These are phyloP conservation scores for Odontomachus brunneus DNA, from an alignment of 1,140 invertebrate genomes.

Conservation along the genomic window DNA sequence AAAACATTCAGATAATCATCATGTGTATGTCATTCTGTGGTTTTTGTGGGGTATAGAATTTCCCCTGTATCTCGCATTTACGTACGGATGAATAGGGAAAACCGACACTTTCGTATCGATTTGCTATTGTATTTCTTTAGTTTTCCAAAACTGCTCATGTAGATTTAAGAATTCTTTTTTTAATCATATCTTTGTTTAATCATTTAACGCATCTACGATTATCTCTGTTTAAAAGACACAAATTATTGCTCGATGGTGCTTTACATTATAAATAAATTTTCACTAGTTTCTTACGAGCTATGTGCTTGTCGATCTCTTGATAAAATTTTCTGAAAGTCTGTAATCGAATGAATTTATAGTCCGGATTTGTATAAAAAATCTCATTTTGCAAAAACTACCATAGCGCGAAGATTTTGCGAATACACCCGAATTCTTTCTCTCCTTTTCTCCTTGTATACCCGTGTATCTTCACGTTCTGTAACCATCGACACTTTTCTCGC, in stretches of 20 bases:
- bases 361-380: neutral
- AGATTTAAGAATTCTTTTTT: neutral
- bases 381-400: neutral
- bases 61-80: neutral
- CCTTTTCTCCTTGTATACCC: neutral
- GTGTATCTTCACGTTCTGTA: slow-evolving; percentile 8
- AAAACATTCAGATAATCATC: slow-evolving; percentile 12
- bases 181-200: slow-evolving; percentile 6
- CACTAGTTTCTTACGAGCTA: neutral
- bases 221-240: neutral
- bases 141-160: neutral
- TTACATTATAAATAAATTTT: neutral
- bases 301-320: neutral
- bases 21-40: neutral
- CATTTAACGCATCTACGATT: neutral
- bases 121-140: slow-evolving; percentile 9
- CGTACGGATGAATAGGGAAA: neutral
- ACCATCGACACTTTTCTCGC: slow-evolving; percentile 52
- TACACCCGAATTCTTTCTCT: neutral
- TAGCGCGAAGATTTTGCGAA: neutral
- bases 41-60: slow-evolving; percentile 6
- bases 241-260: neutral
- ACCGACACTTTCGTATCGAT: slow-evolving; percentile 2
- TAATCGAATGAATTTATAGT: neutral
- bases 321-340: neutral